Percentiles rank a stretch among this genome's conserved stretches.
Evolutionary conservation across 2,888 invertebrate genomes (phyloP).

Genomic region (Dromius quadrimaculatus): DNA sequence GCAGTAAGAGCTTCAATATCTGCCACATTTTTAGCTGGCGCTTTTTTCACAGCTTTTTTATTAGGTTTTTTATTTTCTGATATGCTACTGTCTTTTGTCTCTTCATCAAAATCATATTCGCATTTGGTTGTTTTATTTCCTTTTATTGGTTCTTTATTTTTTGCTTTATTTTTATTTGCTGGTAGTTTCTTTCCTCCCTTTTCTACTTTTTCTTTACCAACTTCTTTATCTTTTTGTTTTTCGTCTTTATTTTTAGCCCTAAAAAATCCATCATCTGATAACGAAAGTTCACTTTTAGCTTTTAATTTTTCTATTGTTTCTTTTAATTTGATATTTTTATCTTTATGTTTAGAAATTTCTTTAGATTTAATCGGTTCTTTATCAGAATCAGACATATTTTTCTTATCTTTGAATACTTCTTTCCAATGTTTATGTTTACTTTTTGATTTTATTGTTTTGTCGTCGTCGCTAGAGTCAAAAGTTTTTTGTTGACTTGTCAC

Average conservation of each 20-base stretch:
- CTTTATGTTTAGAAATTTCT: slow-evolving; percentile 57
- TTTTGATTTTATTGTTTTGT: slow-evolving; percentile 57
- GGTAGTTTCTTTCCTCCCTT: slow-evolving; percentile 55
- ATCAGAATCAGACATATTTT: slow-evolving; percentile 54
- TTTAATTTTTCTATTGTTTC: slow-evolving; percentile 75
- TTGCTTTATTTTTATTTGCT: slow-evolving; percentile 56
- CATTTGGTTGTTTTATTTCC: slow-evolving; percentile 45
- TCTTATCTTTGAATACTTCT: slow-evolving; percentile 59
- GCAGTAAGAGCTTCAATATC: slow-evolving; percentile 76
- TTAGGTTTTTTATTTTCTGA: slow-evolving; percentile 58
- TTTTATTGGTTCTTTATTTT: slow-evolving; percentile 56
- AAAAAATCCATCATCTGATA: slow-evolving; percentile 56
- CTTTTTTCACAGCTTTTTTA: slow-evolving; percentile 58
- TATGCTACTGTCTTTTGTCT: slow-evolving; percentile 60
- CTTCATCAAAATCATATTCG: slow-evolving; percentile 60
- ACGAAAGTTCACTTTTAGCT: slow-evolving; percentile 73
- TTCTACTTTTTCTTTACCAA: slow-evolving; percentile 58
- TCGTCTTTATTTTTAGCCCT: slow-evolving; percentile 57
- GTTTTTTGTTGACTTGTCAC: slow-evolving; percentile 21
- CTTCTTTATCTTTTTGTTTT: slow-evolving; percentile 55
- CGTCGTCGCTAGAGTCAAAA: slow-evolving; percentile 56
- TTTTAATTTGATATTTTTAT: slow-evolving; percentile 65
- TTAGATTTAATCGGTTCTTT: slow-evolving; percentile 56
- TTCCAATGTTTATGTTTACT: slow-evolving; percentile 60
- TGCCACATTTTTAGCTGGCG: slow-evolving; percentile 56